Conservation (phyloP, 2,113 vertebrate genomes). For the Salvator merianae region DNA sequence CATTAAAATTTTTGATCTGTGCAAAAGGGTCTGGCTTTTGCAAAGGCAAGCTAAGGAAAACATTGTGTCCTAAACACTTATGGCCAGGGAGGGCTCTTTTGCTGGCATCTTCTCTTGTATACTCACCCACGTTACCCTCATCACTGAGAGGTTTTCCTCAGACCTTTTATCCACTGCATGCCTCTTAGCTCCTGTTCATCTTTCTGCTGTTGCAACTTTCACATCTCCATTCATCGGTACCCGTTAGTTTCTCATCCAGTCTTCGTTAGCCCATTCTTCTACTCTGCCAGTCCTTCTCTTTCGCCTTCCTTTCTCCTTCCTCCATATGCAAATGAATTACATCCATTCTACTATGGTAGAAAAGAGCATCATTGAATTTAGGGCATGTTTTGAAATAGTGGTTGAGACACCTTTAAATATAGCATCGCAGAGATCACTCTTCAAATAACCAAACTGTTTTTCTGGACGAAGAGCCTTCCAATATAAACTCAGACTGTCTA, state of each 20-base stretch:
- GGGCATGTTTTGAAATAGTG: slow-evolving; percentile 7
- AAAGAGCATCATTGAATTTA: background rate
- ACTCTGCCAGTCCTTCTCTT: too few relatives aligned
- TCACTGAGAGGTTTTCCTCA: background rate
- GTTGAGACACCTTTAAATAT: slow-evolving; percentile 1
- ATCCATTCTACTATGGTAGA: background rate
- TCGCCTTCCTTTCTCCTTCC: background rate
- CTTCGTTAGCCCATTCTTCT: background rate
- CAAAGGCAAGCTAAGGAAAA: background rate
- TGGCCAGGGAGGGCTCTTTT: background rate
- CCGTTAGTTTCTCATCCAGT: background rate
- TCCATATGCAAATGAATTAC: too few relatives aligned
- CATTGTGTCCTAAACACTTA: background rate
- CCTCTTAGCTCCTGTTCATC: background rate
- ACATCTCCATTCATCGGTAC: background rate
- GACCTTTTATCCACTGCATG: background rate
- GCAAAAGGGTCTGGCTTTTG: background rate
- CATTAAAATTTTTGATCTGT: background rate
- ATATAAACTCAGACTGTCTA: background rate
- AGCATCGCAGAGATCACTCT: background rate
- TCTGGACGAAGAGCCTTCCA: background rate
- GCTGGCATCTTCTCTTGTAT: background rate
- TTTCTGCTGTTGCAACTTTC: background rate
- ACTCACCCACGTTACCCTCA: background rate
- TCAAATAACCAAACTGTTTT: background rate